These are phyloP conservation scores for Eupelmus urozonus DNA, from an alignment of 2,888 invertebrate genomes.

Conservation along the genomic window DNA sequence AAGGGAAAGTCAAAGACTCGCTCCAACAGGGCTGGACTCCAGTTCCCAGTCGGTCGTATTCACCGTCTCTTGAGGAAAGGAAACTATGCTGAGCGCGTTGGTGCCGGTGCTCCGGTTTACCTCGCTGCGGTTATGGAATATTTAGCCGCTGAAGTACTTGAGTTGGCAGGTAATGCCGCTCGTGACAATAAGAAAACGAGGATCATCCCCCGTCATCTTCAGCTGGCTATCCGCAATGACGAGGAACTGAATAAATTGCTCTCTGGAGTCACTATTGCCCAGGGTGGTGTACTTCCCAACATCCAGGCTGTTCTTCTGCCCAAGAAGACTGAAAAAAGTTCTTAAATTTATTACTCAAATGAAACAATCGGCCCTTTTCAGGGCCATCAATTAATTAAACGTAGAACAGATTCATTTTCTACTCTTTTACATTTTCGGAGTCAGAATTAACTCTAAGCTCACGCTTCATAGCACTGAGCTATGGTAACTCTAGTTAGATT, in stretches of 20 bases:
- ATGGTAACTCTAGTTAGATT: too few relatives aligned
- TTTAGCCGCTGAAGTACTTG: slow-evolving; percentile 11
- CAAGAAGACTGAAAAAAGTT: background rate
- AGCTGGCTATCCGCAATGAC: slow-evolving; percentile 68
- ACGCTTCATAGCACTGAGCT: too few relatives aligned
- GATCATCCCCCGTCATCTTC: slow-evolving; percentile 12
- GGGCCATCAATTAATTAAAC: too few relatives aligned
- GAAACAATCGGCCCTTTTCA: slow-evolving; percentile 7
- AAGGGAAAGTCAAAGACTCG: slow-evolving; percentile 70
- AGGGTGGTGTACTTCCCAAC: slow-evolving; percentile 1
- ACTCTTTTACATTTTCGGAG: too few relatives aligned
- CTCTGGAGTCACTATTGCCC: too few relatives aligned
- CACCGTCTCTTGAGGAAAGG: slow-evolving; percentile 16
- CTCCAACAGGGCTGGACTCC: slow-evolving; percentile 80
- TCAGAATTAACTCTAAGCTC: too few relatives aligned
- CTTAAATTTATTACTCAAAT: background rate
- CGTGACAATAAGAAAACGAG: slow-evolving; percentile 82
- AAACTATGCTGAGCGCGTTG: slow-evolving; percentile 82
- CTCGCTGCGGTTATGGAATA: background rate
- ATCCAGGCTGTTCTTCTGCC: slow-evolving; percentile 11
- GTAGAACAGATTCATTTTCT: too few relatives aligned
- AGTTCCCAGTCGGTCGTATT: slow-evolving; percentile 70
- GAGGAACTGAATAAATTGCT: background rate
- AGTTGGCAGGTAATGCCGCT: slow-evolving; percentile 63
- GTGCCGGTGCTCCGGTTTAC: slow-evolving; percentile 65